phyloP scores from a whole-genome alignment of 2,888 invertebrate genomes.

The Iphiclides podalirius region DNA sequence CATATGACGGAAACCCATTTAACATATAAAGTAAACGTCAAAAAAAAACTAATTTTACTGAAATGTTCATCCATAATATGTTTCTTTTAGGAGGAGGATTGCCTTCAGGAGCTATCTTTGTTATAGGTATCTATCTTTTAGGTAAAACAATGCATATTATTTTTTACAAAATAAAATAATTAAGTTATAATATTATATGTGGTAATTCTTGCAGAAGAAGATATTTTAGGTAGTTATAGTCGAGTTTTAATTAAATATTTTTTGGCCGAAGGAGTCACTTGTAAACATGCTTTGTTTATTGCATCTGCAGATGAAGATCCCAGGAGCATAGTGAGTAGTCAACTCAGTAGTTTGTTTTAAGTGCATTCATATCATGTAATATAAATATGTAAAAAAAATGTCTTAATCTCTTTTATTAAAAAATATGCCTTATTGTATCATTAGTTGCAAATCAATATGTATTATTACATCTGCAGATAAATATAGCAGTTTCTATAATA shows the following conservation, averaged over 20 bases:
- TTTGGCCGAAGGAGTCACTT: constrained; percentile 91
- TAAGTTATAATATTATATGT: constrained; percentile 3
- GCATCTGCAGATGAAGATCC: constrained; percentile 87
- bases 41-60: too few relatives aligned
- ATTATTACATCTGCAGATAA: too few relatives aligned
- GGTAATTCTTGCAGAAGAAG: constrained; percentile 86
- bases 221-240: constrained; percentile 87
- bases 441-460: too few relatives aligned
- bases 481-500: too few relatives aligned
- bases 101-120: constrained; percentile 62
- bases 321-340: constrained; percentile 81
- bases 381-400: too few relatives aligned
- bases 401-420: too few relatives aligned
- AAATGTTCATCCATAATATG: not conserved
- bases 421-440: too few relatives aligned
- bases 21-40: too few relatives aligned
- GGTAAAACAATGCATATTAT: too few relatives aligned
- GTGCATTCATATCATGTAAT: too few relatives aligned
- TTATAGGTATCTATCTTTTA: constrained; percentile 57
- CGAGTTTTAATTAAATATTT: constrained; percentile 90
- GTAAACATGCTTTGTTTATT: constrained; percentile 86
- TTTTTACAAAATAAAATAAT: constrained; percentile 20
- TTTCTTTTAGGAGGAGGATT: constrained; percentile 67
- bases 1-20: too few relatives aligned
- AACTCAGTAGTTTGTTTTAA: too few relatives aligned